Conservation (phyloP, 2,797 vertebrate genomes). For the Hafferia zeledoni region DNA sequence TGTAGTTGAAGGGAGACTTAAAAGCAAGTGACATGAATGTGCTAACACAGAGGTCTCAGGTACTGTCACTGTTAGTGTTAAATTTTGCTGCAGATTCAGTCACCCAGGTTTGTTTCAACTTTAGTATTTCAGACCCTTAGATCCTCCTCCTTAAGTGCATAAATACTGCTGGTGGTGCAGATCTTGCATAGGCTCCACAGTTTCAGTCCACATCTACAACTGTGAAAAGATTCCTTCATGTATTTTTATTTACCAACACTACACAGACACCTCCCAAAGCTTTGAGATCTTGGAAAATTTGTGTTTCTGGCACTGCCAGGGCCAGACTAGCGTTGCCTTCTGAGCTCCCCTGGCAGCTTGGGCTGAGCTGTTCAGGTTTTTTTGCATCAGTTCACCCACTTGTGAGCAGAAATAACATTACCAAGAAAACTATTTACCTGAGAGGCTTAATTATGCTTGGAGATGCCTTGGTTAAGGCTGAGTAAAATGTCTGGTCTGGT, state of each 20-base stretch:
- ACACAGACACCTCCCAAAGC: neutral
- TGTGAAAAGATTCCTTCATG: neutral
- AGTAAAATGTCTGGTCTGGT: neutral
- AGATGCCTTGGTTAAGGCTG: slow-evolving; percentile 17
- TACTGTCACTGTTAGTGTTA: neutral
- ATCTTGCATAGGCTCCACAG: neutral
- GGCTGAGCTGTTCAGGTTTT: neutral
- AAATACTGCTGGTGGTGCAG: neutral
- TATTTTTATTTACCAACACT: neutral
- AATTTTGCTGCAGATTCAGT: neutral
- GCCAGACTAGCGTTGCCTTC: neutral
- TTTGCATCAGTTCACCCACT: neutral
- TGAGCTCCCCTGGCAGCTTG: neutral
- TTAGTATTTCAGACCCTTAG: neutral
- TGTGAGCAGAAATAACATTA: neutral
- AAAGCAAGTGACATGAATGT: neutral
- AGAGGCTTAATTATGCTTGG: slow-evolving; percentile 6
- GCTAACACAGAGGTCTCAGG: neutral
- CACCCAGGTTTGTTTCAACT: neutral
- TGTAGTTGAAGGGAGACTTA: neutral
- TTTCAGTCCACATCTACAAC: neutral
- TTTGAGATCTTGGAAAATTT: neutral
- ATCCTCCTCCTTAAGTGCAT: neutral
- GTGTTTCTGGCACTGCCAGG: neutral
- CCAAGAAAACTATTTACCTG: neutral